Base-by-base conservation (phyloP, 1,140 invertebrate genomes). In the Ditylenchus dipsaci region DNA sequence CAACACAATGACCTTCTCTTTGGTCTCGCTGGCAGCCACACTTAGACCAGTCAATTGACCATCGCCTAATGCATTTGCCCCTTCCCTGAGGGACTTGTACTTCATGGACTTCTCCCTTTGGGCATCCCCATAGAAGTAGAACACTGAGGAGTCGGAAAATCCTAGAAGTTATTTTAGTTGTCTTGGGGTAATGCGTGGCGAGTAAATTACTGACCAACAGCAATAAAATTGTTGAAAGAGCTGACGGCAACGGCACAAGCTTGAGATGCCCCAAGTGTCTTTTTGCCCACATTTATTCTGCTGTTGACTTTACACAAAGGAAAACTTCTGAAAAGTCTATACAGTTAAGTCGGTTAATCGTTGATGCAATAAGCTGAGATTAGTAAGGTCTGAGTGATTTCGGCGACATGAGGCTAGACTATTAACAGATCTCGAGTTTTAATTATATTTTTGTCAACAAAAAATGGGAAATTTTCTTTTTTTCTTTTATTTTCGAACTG, bases 41-140 rank as follows among this genome's bases (percentile, higher is more conserved):
- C 65, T 69, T 3, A 77, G n/a, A 45, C 76, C 76, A 21, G 64
- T 58, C 0, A 78, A 53, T 17, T 68, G n/a, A 3, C 76, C 76
- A 63, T 75, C 66, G n/a, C 57, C 38, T 15, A 43, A 43, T 17
- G 43, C 57, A 29, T 59, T 43, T 13, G 27, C 26, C 8, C 58
- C 38, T 27, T 76, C 73, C 13, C 77, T 62, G 13, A 78, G 56
- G 15, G 42, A 43, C 17, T 56, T 45, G 74, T 69, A 79, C 19
- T 65, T 65, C 1, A 53, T 63, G 19, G 43, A 21, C 57, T 73
- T 77, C 13, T 80, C 78, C 23, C 43, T 26, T 1, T 56, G 23
- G 0, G 80, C 42, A 45, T 79, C 76, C 33, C 76, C 77, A 21
- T 72, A 49, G 43, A 61, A 73, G 38, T 67, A 76, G 1, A 75